Evolutionary conservation across 2,113 vertebrate species (phyloP).

Genomic region (Nansenia antarctica): DNA sequence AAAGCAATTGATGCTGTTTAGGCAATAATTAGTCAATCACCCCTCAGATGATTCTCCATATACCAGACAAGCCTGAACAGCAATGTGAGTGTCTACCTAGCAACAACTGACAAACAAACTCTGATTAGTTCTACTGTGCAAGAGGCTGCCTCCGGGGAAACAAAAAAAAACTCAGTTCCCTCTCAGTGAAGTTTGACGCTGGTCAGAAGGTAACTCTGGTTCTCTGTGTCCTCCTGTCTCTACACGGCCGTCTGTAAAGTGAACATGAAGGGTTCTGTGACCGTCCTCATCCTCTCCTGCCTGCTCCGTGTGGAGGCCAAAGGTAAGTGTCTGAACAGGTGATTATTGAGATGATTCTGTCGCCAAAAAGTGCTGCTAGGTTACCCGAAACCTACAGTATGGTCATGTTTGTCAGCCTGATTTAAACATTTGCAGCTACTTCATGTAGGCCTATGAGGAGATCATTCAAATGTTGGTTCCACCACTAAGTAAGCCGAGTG

Average conservation of each 20-base stretch:
- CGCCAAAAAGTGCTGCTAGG: neutral
- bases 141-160: neutral
- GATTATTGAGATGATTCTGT: neutral
- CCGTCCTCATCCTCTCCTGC: neutral
- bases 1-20: too few relatives aligned
- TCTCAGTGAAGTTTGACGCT: neutral
- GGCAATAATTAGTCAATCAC: neutral
- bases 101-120: neutral
- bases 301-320: neutral
- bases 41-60: neutral
- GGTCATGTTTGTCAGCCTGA: neutral
- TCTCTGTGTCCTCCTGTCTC: neutral
- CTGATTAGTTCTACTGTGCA: neutral
- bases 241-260: neutral
- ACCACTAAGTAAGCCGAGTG: too few relatives aligned
- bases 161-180: neutral
- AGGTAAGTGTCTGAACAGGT: neutral
- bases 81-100: neutral
- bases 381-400: neutral
- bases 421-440: neutral
- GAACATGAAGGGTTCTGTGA: constrained; percentile 8
- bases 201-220: neutral
- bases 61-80: neutral
- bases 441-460: too few relatives aligned
- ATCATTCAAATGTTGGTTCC: too few relatives aligned